Evolutionary conservation across 2,888 invertebrate species (phyloP).

Genomic region (Drosophila falleni): DNA sequence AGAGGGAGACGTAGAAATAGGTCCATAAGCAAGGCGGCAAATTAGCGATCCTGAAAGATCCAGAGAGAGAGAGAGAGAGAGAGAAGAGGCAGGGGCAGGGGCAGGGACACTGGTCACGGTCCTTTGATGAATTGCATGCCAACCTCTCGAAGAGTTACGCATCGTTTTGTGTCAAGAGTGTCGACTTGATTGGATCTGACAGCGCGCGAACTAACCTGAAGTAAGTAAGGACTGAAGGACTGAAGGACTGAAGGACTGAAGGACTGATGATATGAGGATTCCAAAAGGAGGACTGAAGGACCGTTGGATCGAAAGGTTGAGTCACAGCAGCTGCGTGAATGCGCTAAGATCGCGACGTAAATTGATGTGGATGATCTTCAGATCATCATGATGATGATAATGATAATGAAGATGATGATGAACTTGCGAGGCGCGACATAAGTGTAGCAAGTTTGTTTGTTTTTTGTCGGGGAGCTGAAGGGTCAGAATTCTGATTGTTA

Average conservation of each 20-base stretch:
- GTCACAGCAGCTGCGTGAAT: conserved; percentile 59
- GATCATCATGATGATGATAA: conserved; percentile 42
- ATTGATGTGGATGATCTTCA: conserved; percentile 63
- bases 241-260: conserved; percentile 41
- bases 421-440: conserved; percentile 72
- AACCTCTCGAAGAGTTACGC: conserved; percentile 79
- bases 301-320: conserved; percentile 44
- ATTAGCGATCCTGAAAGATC: conserved; percentile 59
- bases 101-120: conserved; percentile 71
- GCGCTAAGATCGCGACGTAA: conserved; percentile 57
- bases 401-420: conserved; percentile 65
- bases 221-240: conserved; percentile 11
- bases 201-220: conserved; percentile 73
- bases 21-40: conserved; percentile 40
- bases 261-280: conserved; percentile 21
- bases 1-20: background rate
- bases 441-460: conserved; percentile 76
- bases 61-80: no score
- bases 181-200: conserved; percentile 82
- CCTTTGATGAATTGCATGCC: conserved; percentile 67
- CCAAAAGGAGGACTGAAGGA: conserved; percentile 37
- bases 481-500: conserved; percentile 52
- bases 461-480: conserved; percentile 66
- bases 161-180: conserved; percentile 78
- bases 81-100: no score